Evolutionary conservation across 1,140 invertebrate genomes (phyloP), one percentile per base, ranked within the genome.

Genomic region (Drosophila melanogaster): DNA sequence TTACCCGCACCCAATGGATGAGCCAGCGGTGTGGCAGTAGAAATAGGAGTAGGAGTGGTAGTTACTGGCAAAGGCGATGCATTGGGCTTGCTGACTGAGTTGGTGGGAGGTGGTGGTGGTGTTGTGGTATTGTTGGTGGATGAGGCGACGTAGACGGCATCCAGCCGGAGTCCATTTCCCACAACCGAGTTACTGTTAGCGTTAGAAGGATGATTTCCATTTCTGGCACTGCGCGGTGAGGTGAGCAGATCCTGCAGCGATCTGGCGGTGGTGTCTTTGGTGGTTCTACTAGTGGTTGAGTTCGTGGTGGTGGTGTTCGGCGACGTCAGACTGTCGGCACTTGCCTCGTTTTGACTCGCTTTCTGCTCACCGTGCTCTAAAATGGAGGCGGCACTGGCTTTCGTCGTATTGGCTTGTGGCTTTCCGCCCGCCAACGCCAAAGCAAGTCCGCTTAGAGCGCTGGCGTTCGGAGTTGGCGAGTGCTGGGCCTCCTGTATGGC

Each of bases 341-440:
- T 91, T 91, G 90, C 90, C 90, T 91, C 90, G 54, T 91, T 91
- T 91, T 90, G 90, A 90, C 83, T 91, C 90, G 90, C 90, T 89
- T 91, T 91, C 90, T 91, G 86, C 86, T 91, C 90, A 91, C 90
- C 90, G 79, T 91, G 90, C 90, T 91, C 90, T 90, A 91, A 87
- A 70, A 91, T 91, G 84, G 90, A 90, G 75, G 90, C 84, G 76
- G 90, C 87, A 79, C 76, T 84, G 64, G 83, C 69, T 85, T 91
- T 91, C n/a, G 70, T 60, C 59, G 74, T 65, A 35, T 56, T 50
- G 79, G 64, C 40, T 64, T 38, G 40, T 47, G 69, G 69, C 71
- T 91, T 90, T 67, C 81, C 81, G 35, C 90, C 69, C 49, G 85
- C 90, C 40, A 91, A 60, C 22, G 90, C 83, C 59, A 91, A 46